phyloP scores from a whole-genome alignment of 2,888 invertebrate genomes.

The Limnephilus lunatus region DNA sequence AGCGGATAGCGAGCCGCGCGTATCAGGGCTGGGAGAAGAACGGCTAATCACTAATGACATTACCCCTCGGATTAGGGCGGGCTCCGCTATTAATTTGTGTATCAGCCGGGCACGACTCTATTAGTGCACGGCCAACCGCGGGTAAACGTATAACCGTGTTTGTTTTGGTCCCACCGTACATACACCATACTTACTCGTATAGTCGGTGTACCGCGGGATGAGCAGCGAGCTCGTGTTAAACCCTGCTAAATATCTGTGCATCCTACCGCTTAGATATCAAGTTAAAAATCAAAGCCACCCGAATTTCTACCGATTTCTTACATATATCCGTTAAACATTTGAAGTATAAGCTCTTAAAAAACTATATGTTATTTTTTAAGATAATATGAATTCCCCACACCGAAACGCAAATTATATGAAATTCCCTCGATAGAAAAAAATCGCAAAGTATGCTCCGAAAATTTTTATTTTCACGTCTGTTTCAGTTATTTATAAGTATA shows the following conservation, averaged over 20 bases:
- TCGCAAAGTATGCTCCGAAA: too few relatives aligned
- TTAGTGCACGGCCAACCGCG: not conserved
- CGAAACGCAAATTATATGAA: too few relatives aligned
- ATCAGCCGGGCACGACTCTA: slow-evolving; percentile 22
- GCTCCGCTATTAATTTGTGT: slow-evolving; percentile 51
- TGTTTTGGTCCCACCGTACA: not conserved
- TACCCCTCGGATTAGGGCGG: slow-evolving; percentile 17
- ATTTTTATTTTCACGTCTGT: too few relatives aligned
- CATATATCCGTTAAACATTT: too few relatives aligned
- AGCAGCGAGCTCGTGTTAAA: not conserved
- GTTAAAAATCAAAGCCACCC: too few relatives aligned
- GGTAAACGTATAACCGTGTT: not conserved
- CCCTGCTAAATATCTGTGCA: not conserved
- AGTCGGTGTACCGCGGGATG: not conserved
- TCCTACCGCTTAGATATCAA: not conserved
- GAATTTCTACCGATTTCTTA: too few relatives aligned
- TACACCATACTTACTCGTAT: not conserved
- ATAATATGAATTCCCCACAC: too few relatives aligned
- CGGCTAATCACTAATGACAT: slow-evolving; percentile 45
- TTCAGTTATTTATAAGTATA: too few relatives aligned
- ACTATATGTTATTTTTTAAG: too few relatives aligned
- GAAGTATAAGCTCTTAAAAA: too few relatives aligned
- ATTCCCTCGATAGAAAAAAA: too few relatives aligned
- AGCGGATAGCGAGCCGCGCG: not conserved
- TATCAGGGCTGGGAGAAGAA: not conserved